These are phyloP conservation scores for Halcyon senegalensis DNA, from an alignment of 2,113 vertebrate genomes.

Conservation along the genomic window DNA sequence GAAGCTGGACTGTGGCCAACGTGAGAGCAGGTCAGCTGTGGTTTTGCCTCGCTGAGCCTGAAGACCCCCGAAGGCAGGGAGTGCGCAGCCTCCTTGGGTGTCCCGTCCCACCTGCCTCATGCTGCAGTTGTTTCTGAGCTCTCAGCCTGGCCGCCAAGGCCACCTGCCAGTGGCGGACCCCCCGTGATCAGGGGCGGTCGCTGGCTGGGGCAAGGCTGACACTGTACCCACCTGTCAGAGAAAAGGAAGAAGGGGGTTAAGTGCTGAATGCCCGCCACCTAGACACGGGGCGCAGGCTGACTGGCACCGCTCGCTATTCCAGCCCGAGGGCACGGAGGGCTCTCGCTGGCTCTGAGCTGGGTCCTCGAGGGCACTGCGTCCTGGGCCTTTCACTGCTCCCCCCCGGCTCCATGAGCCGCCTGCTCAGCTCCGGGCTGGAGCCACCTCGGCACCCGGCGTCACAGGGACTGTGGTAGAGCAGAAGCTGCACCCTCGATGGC, in stretches of 20 bases:
- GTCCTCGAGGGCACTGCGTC: accelerated
- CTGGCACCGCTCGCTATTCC: not conserved
- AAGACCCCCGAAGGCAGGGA: not conserved
- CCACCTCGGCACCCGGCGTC: not conserved
- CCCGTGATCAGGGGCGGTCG: not conserved
- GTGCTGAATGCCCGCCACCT: not conserved
- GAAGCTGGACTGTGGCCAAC: accelerated
- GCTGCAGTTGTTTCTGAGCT: too few relatives aligned
- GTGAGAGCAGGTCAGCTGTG: not conserved
- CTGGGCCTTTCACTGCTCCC: not conserved
- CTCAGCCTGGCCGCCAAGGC: not conserved
- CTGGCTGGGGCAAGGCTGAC: not conserved
- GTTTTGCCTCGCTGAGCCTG: not conserved
- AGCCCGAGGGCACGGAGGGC: not conserved
- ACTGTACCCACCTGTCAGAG: not conserved
- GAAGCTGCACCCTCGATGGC: not conserved
- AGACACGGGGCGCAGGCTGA: accelerated
- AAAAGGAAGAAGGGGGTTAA: not conserved
- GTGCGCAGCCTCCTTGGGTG: too few relatives aligned
- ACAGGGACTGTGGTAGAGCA: not conserved
- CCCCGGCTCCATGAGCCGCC: accelerated
- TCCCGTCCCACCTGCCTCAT: not conserved
- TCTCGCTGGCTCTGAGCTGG: not conserved
- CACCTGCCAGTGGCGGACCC: not conserved
- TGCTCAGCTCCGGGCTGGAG: not conserved